Percentiles rank a stretch among this genome's conserved stretches.
phyloP scores from a whole-genome alignment of 2,113 vertebrate genomes.

The Indicator maculatus region DNA sequence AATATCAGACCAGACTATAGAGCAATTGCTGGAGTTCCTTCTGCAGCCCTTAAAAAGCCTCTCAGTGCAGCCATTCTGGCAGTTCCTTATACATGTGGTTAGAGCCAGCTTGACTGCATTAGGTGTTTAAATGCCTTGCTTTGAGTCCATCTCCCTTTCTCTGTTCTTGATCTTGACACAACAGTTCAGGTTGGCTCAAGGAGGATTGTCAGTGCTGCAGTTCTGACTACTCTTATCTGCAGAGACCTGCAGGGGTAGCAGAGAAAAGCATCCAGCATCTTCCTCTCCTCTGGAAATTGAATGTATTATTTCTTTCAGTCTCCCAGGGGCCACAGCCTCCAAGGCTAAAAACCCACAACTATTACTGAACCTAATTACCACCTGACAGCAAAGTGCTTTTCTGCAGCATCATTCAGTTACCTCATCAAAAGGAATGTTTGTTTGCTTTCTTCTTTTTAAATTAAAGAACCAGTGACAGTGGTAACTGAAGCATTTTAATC shows the following conservation, averaged over 20 bases:
- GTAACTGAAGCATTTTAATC: slow-evolving; percentile 69
- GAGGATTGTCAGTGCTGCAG: slow-evolving; percentile 40
- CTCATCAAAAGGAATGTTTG: slow-evolving; percentile 62
- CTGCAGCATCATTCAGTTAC: slow-evolving; percentile 45
- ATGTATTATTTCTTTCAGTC: slow-evolving; percentile 60
- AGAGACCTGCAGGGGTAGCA: slow-evolving; percentile 55
- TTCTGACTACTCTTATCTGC: slow-evolving; percentile 54
- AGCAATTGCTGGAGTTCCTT: background rate
- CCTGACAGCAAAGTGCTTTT: slow-evolving; percentile 61
- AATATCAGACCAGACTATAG: background rate
- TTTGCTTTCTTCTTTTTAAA: slow-evolving; percentile 61
- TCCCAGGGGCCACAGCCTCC: slow-evolving; percentile 59
- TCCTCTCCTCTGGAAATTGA: slow-evolving; percentile 50
- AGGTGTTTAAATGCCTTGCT: background rate
- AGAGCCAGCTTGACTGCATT: background rate
- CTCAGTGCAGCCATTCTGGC: background rate
- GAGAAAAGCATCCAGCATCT: slow-evolving; percentile 59
- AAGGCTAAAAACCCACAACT: slow-evolving; percentile 55
- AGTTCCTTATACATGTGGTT: background rate
- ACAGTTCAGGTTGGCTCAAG: slow-evolving; percentile 47
- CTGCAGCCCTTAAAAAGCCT: slow-evolving; percentile 11
- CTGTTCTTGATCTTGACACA: slow-evolving; percentile 22
- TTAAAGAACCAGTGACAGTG: slow-evolving; percentile 47
- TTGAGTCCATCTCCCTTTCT: slow-evolving; percentile 18
- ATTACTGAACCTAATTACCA: slow-evolving; percentile 71